Evolutionary conservation across 2,888 invertebrate genomes (phyloP), one percentile per base, ranked within the genome.

Genomic region (Melipona bicolor): DNA sequence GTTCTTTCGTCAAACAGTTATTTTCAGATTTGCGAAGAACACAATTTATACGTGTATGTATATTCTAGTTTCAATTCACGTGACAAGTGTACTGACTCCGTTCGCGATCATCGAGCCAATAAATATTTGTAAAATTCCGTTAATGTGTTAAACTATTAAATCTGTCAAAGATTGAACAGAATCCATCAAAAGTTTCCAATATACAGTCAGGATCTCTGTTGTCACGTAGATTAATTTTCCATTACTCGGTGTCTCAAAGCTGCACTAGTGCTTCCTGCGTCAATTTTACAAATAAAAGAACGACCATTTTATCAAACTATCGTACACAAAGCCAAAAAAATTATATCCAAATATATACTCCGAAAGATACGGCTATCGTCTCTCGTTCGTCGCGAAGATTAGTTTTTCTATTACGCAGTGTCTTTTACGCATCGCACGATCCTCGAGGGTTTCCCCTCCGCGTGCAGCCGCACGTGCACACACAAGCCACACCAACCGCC

Each of bases 361-460:
- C 0, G 24, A 61, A 27, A 19, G 4, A 27, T 19, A 27, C 17
- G 9, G 17, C 15, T 27, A 27, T 61, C 19, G 15, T 11, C n/a
- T 17, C 32, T n/a, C 43, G 27, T 64, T 68, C 69, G 62, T 70
- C 61, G 62, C 50, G 69, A 49, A 77, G 81, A 87, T 88, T 76
- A 79, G 82, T 89, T 88, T 89, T 88, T 87, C 88, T 87, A 89
- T 88, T 86, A 89, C 77, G 84, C 50, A 54, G 84, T 62, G 77
- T 80, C 80, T 87, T 86, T 89, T 89, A 87, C 86, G 85, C 79
- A 84, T 87, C 86, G 73, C 72, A 65, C 70, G 74, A 78, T 81
- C 76, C 81, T 71, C 79, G 69, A 85, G 81, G 69, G 62, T 77
- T 84, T 77, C 75, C 54, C 79, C 71, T 73, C 72, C 65, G 5